phyloP scores from a whole-genome alignment of 2,888 invertebrate species.

The Ectropis crepuscularia region DNA sequence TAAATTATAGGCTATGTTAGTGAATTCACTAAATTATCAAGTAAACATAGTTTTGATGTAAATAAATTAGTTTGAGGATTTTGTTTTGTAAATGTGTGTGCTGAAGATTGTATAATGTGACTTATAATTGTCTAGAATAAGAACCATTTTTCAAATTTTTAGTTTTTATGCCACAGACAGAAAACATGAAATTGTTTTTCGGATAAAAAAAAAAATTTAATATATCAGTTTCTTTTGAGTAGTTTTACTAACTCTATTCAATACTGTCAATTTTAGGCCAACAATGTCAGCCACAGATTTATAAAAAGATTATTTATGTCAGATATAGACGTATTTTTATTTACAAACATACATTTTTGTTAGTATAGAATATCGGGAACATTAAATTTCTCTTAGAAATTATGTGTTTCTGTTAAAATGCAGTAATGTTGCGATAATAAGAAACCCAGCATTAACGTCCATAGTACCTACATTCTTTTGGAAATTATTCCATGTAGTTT shows the following conservation, averaged over 20 bases:
- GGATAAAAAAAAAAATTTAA: too few species aligned
- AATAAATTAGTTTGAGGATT: constrained; percentile 48
- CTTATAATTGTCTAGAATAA: constrained; percentile 63
- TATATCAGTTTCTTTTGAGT: too few species aligned
- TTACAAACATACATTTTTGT: constrained; percentile 3
- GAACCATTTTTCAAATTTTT: constrained; percentile 43
- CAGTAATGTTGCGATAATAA: constrained; percentile 34
- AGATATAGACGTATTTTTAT: constrained; percentile 4
- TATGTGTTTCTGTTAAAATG: constrained; percentile 23
- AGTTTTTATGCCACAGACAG: not conserved
- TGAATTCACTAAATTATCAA: constrained; percentile 62
- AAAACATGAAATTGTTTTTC: too few species aligned
- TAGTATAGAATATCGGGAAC: constrained; percentile 15
- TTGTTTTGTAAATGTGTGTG: constrained; percentile 80
- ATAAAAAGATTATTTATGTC: not conserved
- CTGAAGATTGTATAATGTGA: constrained; percentile 66
- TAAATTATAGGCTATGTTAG: constrained; percentile 70
- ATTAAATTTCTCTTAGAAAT: constrained; percentile 17
- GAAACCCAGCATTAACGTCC: constrained; percentile 17
- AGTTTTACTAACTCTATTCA: too few species aligned
- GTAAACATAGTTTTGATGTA: constrained; percentile 59
- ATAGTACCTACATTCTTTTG: constrained; percentile 24
- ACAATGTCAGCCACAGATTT: too few species aligned
- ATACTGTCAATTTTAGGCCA: too few species aligned
- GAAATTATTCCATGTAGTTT: constrained; percentile 27